phyloP scores from a whole-genome alignment of 2,888 invertebrate species.

The Agrochola lychnidis region DNA sequence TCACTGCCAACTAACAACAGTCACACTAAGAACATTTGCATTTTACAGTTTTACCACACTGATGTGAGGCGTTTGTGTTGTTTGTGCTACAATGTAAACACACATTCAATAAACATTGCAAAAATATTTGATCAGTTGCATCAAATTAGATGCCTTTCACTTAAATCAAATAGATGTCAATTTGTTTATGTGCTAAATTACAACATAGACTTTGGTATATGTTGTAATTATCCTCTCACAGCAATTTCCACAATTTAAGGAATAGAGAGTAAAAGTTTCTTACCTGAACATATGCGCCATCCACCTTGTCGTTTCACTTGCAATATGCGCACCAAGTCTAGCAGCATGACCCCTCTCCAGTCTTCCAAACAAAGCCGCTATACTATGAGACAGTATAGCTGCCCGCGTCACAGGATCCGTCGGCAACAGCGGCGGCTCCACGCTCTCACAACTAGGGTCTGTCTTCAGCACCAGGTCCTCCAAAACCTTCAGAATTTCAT shows the following conservation, averaged over 20 bases:
- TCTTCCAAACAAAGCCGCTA: conserved; percentile 96
- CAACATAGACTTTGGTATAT: background rate
- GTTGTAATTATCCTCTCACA: too few relatives aligned
- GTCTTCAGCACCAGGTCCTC: conserved; percentile 91
- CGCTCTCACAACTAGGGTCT: conserved; percentile 91
- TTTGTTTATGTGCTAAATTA: conserved; percentile 2
- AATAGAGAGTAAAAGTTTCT: conserved; percentile 53
- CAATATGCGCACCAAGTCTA: conserved; percentile 94
- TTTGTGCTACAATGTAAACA: conserved; percentile 30
- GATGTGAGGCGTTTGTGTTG: conserved; percentile 4
- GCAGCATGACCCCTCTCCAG: conserved; percentile 95
- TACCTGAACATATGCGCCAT: conserved; percentile 96
- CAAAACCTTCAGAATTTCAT: conserved; percentile 91
- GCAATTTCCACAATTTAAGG: background rate
- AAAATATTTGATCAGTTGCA: conserved; percentile 34
- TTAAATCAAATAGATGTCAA: background rate
- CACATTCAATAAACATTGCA: conserved; percentile 25
- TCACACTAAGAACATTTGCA: conserved; percentile 17
- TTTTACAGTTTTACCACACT: conserved; percentile 1
- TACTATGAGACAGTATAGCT: conserved; percentile 95
- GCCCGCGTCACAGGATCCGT: conserved; percentile 91
- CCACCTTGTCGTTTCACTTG: conserved; percentile 97
- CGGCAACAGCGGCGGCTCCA: conserved; percentile 91
- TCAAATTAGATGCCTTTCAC: conserved; percentile 31
- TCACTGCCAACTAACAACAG: conserved; percentile 13